Base-by-base conservation (phyloP, 2,888 invertebrate species). In the Drosophila planitibia region DNA sequence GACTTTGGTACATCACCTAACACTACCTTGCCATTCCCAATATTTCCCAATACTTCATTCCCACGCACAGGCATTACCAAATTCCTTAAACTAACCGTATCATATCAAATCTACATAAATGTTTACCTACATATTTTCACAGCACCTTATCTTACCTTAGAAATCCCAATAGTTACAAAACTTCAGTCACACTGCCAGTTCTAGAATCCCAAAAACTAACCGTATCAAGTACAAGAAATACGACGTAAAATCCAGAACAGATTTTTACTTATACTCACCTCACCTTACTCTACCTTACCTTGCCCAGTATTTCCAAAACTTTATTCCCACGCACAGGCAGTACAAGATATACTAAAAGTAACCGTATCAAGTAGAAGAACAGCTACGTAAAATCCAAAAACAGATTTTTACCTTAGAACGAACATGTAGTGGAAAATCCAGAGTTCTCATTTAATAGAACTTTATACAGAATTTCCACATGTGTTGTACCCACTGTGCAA, bases 401-500 rank as follows among this genome's bases (percentile, higher is more conserved):
- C 51, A 49, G 12, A 63, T 49, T 70, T 67, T 52, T 22, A 63
- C 41, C 28, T 37, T 53, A 10, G 9, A 47, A 33, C 37, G 44
- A 60, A 70, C 80, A 83, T 32, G 70, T 87, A 70, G 55, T 66
- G 85, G 84, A 81, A 87, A 76, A 64, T 30, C 79, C 88, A 35
- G 6, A 14, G 25, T 64, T 33, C 10, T 59, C 66, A 74, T 82
- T 89, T 53, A 76, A 67, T 30, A 35, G 22, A 44, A 63, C 19
- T 33, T 49, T 53, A 2, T 12, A 16, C 28, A 10, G 66, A 71
- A 62, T 70, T 77, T 73, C 69, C 54, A 55, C 80, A 77, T 74
- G 74, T 80, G 75, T 71, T 81, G 49, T 61, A 72, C 81, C 92
- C 92, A 92, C 90, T 91, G 92, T 92, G 82, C 89, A 84, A 77